Evolutionary conservation across 2,797 vertebrate genomes (phyloP), one percentile per base, ranked within the genome.

Genomic region (Otolemur crassicaudatus): DNA sequence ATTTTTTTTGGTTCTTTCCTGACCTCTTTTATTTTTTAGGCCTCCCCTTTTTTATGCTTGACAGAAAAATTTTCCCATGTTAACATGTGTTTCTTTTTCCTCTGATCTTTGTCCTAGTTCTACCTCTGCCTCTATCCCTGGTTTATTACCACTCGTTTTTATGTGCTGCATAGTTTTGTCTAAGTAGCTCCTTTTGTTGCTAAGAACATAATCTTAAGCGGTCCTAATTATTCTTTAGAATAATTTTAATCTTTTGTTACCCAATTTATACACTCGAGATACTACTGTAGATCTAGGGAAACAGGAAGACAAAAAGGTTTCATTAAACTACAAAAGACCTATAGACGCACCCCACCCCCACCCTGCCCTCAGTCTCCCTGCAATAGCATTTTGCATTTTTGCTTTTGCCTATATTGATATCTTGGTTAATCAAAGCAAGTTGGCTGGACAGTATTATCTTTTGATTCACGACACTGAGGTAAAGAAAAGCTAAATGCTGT

Each of bases 221-320:
- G 90, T 95, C 20, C 14, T 77, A 67, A 84, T 14, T 79, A 1
- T 69, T 93, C 31, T 89, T 88, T 81, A 90, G 43, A 94, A 82
- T 46, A 84, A 65, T 93, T 96, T n/a, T 65, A 91, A 46, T 95
- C 93, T 61, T 70, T 93, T 77, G 25, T 93, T 92, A 72, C 5
- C 10, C 0, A 27, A 67, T 89, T 31, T 79, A 46, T 17, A 89
- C 37, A 77, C 12, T 77, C 43, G 60, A 92, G n/a, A 46, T 86
- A 97, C 94, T 92, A 60, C 90, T 90, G 0, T 95, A 53, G 34
- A 56, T 87, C 31, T 67, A 34, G 49, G 49, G 58, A 93, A 91
- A 89, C 14, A 70, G 43, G 72, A 70, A 94, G 80, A 76, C 4
- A 69, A 13, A 73, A 75, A n/a, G 49, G 60, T 94, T 94, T 97